Evolutionary conservation across 2,113 vertebrate genomes (phyloP), one percentile per base, ranked within the genome.

Genomic region (Archilochus colubris): DNA sequence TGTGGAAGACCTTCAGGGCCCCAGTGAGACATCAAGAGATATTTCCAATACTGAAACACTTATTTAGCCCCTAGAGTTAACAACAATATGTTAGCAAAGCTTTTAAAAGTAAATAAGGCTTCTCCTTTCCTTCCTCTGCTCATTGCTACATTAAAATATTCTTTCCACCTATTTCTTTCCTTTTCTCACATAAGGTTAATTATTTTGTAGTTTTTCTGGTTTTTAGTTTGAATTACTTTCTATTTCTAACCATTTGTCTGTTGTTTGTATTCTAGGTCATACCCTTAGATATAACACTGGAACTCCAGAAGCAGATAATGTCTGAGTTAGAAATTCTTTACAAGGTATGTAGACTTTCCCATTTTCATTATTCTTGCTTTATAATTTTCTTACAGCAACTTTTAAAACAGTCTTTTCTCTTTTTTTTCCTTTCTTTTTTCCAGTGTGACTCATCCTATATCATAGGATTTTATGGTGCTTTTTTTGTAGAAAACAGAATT

Each of bases 401-500:
- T 72, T 54, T 85, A 30, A 89, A 88, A 28, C 53, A 9, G 18
- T 14, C 62, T 94, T 40, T 40, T 14, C 7, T 88, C 85, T 27
- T 86, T 91, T 33, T 33, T 93, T 66, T 51, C 51, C 51, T 40
- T 96, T 91, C 96, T 74, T 97, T 86, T 94, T 98, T 98, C 40
- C 98, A 99, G 99, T 99, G 99, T 69, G 99, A 99, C 97, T 99
- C 99, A 4, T 98, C 98, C 2, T 99, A 99, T 96, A 99, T 99
- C 97, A 99, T 99, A 98, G 99, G 99, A 86, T 99, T 99, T 98
- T 99, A 99, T 92, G 99, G 99, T 79, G 99, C 99, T 90, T 99
- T 99, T 98, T 99, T 99, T 95, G 99, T 99, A 88, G 99, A 99
- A 97, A 99, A 99, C 98, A 98, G 99, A 94, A 99, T 99, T 98